Evolutionary conservation across 2,888 invertebrate species (phyloP).

Genomic region (Entomobrya proxima): DNA sequence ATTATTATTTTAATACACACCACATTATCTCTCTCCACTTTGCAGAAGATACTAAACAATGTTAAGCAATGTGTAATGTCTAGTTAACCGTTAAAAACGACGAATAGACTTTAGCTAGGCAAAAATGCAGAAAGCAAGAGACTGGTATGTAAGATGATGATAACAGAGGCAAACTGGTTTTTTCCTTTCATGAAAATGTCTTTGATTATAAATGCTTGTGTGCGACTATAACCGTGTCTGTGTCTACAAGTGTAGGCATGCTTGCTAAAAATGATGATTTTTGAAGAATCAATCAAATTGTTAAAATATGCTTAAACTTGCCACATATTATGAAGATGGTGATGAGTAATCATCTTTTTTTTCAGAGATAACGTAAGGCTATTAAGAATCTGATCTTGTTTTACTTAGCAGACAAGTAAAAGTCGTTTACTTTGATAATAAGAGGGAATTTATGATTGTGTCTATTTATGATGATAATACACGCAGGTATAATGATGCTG

Average conservation of each 20-base stretch:
- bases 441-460: constrained; percentile 1
- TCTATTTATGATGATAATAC: constrained; percentile 8
- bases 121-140: neutral
- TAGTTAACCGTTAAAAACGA: neutral
- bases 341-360: neutral
- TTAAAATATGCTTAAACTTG: neutral
- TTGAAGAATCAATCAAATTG: constrained; percentile 1
- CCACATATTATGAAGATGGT: too few relatives aligned
- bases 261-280: constrained; percentile 18
- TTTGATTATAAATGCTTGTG: neutral
- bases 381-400: constrained; percentile 30
- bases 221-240: neutral
- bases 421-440: constrained; percentile 22
- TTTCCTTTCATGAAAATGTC: neutral
- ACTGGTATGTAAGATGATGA: constrained; percentile 22
- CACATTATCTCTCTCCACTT: constrained; percentile 8
- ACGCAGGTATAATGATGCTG: constrained; percentile 13
- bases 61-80: neutral
- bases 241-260: too few relatives aligned
- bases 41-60: neutral
- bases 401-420: constrained; percentile 11
- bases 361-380: neutral
- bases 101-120: neutral
- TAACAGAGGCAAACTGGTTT: constrained; percentile 24
- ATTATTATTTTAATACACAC: constrained; percentile 31